Evolutionary conservation across 2,113 vertebrate genomes (phyloP).

Genomic region (Chaetops frenatus): DNA sequence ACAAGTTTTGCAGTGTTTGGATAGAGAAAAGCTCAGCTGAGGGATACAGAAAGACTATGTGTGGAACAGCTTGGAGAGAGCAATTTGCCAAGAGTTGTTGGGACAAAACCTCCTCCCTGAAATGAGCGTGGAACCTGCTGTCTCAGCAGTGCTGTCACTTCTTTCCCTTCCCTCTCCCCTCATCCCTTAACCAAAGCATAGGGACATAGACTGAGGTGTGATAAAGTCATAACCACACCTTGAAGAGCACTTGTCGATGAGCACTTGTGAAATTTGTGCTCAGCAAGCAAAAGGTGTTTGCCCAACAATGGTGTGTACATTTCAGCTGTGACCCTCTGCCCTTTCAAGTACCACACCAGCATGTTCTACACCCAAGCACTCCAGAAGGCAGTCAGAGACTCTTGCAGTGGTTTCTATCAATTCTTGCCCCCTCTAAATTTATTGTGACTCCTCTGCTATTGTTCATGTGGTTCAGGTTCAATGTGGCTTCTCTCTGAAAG

Average conservation of each 20-base stretch:
- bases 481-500: not conserved
- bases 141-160: not conserved
- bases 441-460: not conserved
- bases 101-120: not conserved
- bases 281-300: not conserved
- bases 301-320: accelerated
- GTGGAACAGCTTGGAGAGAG: not conserved
- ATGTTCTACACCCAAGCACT: not conserved
- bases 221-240: not conserved
- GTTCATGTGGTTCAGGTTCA: not conserved
- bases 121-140: not conserved
- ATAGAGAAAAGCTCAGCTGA: not conserved
- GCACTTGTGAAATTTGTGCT: not conserved
- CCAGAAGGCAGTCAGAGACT: not conserved
- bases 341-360: not conserved
- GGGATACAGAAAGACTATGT: not conserved
- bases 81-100: not conserved
- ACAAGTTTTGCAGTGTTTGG: not conserved
- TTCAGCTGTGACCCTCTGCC: not conserved
- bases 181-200: not conserved
- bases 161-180: not conserved
- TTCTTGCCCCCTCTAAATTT: not conserved
- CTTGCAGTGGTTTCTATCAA: not conserved
- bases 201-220: not conserved
- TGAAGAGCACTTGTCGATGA: accelerated